phyloP scores from a whole-genome alignment of 2,888 invertebrate genomes.

The Tanaodytes sp. region DNA sequence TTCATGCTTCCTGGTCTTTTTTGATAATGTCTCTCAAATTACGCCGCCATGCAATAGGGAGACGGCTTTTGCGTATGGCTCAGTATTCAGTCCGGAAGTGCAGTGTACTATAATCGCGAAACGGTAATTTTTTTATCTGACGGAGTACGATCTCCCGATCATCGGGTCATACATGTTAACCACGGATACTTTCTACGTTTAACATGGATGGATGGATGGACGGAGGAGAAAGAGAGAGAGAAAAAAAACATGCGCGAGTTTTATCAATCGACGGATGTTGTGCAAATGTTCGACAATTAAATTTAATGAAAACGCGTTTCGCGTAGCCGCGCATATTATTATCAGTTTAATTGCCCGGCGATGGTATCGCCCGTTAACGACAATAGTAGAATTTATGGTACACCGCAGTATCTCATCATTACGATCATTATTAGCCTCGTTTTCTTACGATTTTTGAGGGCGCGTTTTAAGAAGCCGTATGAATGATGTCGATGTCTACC shows the following conservation, averaged over 20 bases:
- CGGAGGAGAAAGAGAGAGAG: slow-evolving; percentile 7
- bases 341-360: neutral
- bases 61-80: slow-evolving; percentile 52
- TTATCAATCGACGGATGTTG: slow-evolving; percentile 51
- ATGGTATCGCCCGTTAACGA: too few relatives aligned
- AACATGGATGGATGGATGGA: slow-evolving; percentile 42
- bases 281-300: slow-evolving; percentile 47
- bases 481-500: too few relatives aligned
- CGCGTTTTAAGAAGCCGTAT: too few relatives aligned
- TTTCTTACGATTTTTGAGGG: too few relatives aligned
- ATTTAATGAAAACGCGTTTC: slow-evolving; percentile 35
- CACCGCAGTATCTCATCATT: too few relatives aligned
- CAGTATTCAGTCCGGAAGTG: slow-evolving; percentile 61
- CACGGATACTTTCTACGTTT: slow-evolving; percentile 50
- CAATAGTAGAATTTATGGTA: too few relatives aligned
- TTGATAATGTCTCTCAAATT: slow-evolving; percentile 57
- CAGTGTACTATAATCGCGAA: slow-evolving; percentile 57
- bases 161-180: slow-evolving; percentile 53
- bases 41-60: slow-evolving; percentile 52
- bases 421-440: too few relatives aligned
- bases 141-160: slow-evolving; percentile 52
- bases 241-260: slow-evolving; percentile 39
- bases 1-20: slow-evolving; percentile 59
- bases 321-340: neutral
- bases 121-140: slow-evolving; percentile 61